Evolutionary conservation across 2,888 invertebrate species (phyloP).

Genomic region (Celastrina argiolus): DNA sequence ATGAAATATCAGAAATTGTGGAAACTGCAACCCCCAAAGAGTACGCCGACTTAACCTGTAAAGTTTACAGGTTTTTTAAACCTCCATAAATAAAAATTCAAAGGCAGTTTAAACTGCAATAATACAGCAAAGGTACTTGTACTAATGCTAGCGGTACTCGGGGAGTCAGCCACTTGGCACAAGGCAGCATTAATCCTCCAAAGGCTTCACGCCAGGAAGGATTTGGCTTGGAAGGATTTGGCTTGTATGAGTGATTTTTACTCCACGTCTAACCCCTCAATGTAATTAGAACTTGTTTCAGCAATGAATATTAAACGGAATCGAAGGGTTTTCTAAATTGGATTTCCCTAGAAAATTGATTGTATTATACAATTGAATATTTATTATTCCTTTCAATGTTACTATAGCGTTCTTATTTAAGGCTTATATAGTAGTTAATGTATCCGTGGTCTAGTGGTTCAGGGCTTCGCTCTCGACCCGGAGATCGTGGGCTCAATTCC

Average conservation of each 20-base stretch:
- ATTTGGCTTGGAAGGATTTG: slow-evolving; percentile 47
- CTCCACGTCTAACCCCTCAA: slow-evolving; percentile 52
- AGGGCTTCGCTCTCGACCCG: no score
- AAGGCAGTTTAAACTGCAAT: slow-evolving; percentile 1
- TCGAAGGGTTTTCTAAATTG: slow-evolving; percentile 31
- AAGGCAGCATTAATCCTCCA: slow-evolving; percentile 52
- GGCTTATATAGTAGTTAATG: no score
- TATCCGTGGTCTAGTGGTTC: no score
- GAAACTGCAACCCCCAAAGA: not conserved
- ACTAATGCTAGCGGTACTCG: not conserved
- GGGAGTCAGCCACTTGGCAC: slow-evolving; percentile 27
- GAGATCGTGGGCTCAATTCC: no score
- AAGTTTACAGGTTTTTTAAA: no score
- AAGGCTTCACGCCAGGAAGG: slow-evolving; percentile 52
- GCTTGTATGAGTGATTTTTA: no score
- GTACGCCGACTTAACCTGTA: not conserved
- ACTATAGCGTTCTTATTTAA: no score
- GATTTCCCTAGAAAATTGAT: not conserved
- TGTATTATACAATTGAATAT: slow-evolving; percentile 16
- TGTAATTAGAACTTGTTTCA: slow-evolving; percentile 57
- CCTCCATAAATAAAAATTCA: not conserved
- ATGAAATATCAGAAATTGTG: not conserved
- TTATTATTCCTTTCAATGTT: not conserved
- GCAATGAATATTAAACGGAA: slow-evolving; percentile 67
- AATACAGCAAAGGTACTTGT: not conserved